Percentiles rank a stretch among this genome's conserved stretches.
Conservation (phyloP, 2,888 invertebrate species). For the Drosophila neotestacea region DNA sequence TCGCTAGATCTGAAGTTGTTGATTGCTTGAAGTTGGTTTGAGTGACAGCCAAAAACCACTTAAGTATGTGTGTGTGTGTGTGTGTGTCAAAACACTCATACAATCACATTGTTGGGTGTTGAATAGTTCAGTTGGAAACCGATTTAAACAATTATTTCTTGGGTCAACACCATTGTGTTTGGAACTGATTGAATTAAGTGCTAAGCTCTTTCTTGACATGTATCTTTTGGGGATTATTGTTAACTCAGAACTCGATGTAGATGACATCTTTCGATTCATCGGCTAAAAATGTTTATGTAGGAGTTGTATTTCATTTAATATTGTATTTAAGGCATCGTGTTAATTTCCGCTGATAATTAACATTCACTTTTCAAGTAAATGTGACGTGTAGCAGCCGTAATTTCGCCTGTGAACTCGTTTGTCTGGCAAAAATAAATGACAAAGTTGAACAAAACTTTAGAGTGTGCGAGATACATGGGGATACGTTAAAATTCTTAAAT, state of each 20-base stretch:
- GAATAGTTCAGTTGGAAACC: conserved; percentile 19
- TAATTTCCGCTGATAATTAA: conserved; percentile 34
- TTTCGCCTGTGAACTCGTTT: conserved; percentile 25
- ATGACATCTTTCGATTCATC: neutral
- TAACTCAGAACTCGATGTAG: neutral
- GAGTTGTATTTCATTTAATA: conserved; percentile 24
- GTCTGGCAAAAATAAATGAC: conserved; percentile 9
- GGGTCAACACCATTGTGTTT: neutral
- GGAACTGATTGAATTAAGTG: conserved; percentile 13
- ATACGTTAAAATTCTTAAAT: neutral
- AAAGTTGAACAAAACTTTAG: conserved; percentile 32
- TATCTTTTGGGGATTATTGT: conserved; percentile 1
- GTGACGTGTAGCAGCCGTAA: conserved; percentile 23
- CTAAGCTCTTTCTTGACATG: conserved; percentile 6
- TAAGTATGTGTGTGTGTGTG: neutral
- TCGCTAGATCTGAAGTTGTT: conserved; percentile 10
- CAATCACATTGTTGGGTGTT: conserved; percentile 1
- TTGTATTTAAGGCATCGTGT: conserved; percentile 31
- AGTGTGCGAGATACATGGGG: too few species aligned
- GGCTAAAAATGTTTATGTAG: neutral
- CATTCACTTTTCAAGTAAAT: conserved; percentile 36
- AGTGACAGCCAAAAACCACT: conserved; percentile 33
- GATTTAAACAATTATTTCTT: conserved; percentile 11
- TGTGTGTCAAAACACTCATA: neutral
- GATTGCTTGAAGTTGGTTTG: conserved; percentile 10